Percentiles rank a stretch among this genome's conserved stretches.
Conservation (phyloP, 2,113 vertebrate genomes). For the Gopherus flavomarginatus region DNA sequence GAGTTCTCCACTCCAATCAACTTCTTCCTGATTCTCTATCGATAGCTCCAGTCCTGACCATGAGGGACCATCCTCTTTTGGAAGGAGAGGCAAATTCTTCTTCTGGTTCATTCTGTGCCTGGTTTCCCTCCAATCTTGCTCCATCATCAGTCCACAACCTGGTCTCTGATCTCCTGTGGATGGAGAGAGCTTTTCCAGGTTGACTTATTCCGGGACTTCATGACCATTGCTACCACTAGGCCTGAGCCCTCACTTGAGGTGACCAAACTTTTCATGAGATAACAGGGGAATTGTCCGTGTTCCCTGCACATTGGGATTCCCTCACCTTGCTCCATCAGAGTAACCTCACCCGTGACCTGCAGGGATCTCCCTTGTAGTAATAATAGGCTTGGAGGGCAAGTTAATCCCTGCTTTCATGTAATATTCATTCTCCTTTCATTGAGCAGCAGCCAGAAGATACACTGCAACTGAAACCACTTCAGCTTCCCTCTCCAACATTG, state of each 20-base stretch:
- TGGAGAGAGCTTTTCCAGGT: neutral
- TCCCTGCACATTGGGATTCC: neutral
- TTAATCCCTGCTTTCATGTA: slow-evolving; percentile 46
- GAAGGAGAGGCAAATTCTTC: fast-evolving
- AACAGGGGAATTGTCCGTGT: fast-evolving
- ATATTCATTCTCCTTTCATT: slow-evolving; percentile 60
- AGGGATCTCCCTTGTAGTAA: neutral
- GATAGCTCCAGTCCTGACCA: neutral
- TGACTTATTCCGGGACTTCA: neutral
- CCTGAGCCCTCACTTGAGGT: neutral
- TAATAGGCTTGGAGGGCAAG: neutral
- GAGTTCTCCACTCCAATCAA: neutral
- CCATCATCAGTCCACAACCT: neutral
- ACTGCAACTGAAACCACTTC: slow-evolving; percentile 69
- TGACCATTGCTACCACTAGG: neutral
- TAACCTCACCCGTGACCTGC: neutral
- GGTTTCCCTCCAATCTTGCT: neutral
- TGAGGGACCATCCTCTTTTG: neutral
- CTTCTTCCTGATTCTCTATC: neutral
- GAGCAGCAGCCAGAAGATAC: slow-evolving; percentile 65
- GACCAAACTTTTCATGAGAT: fast-evolving
- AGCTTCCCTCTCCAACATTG: slow-evolving; percentile 38
- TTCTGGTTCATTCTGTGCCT: neutral
- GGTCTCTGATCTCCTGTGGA: neutral
- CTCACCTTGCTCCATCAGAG: neutral